These are phyloP conservation scores for Probosciger aterrimus DNA, from an alignment of 2,113 vertebrate genomes.

Conservation along the genomic window DNA sequence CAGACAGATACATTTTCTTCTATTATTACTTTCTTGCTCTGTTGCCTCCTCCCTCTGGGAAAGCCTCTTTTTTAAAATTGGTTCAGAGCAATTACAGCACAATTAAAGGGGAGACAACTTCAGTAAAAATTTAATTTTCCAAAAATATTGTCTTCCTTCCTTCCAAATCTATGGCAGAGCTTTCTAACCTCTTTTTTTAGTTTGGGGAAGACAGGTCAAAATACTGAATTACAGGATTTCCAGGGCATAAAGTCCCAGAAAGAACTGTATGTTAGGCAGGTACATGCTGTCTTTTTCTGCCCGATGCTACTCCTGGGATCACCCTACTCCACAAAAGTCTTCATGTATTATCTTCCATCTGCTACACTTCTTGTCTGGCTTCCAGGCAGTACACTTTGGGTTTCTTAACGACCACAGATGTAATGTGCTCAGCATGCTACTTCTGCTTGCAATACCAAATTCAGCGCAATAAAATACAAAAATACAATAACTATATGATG, in stretches of 20 bases:
- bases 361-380: neutral
- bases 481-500: neutral
- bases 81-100: conserved; percentile 25
- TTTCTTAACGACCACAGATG: neutral
- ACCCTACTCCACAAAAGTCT: neutral
- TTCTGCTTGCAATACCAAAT: neutral
- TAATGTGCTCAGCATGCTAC: neutral
- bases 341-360: neutral
- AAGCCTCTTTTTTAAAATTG: neutral
- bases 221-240: neutral
- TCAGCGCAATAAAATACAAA: neutral
- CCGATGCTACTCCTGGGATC: neutral
- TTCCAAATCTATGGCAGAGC: neutral
- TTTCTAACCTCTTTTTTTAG: neutral
- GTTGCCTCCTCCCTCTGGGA: neutral
- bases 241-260: neutral
- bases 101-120: neutral
- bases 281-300: neutral
- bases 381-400: neutral
- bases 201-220: neutral
- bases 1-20: neutral
- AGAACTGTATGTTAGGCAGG: neutral
- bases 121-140: conserved; percentile 11
- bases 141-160: neutral
- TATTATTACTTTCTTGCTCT: neutral